Base-by-base conservation (phyloP, 2,888 invertebrate genomes). In the Melieria crassipennis region DNA sequence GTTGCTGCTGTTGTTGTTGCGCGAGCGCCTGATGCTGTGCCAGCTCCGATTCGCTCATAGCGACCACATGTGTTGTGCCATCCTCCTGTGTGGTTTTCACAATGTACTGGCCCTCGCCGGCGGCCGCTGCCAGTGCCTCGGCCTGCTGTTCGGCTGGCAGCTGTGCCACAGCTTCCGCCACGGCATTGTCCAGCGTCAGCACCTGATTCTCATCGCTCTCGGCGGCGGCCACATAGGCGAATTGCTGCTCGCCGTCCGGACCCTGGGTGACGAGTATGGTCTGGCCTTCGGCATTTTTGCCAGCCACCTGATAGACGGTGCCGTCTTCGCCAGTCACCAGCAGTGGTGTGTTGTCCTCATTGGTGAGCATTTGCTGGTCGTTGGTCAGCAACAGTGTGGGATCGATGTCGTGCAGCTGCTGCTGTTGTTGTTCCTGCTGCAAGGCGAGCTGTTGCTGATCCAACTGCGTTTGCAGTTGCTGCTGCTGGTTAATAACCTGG, bases 321-420 rank as follows among this genome's bases (percentile, higher is more conserved):
- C 95, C 94, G 81, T 95, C 94, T 78, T 94, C 94, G 0, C 94
- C 94, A 0, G 94, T 91, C 56, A 94, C 94, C 80, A 94, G 91
- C 74, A 94, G 90, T 13, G 94, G 91, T 43, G 90, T 89, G 65
- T 91, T 91, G 78, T 91, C 91, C 55, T 89, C 87, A 75, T 89
- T 89, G 50, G 87, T 83, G 10, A 87, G 79, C 65, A 87, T 80
- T 76, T 87, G 87, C 70, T 86, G 85, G 50, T 85, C 84, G 48
- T 80, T 80, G n/a, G 82, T 80, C 5, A 82, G 77, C 5, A 85
- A 78, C 6, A 84, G 77, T 9, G 82, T 80, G 4, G 83, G 81
- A 73, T 78, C 79, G 6, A 78, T 78, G 65, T 80, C 80, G 7
- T 80, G 78, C 42, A 79, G 65, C 75, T 80, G 79, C 65, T 80